Conservation (phyloP, 1,140 invertebrate species). For the Euglossa dilemma region DNA sequence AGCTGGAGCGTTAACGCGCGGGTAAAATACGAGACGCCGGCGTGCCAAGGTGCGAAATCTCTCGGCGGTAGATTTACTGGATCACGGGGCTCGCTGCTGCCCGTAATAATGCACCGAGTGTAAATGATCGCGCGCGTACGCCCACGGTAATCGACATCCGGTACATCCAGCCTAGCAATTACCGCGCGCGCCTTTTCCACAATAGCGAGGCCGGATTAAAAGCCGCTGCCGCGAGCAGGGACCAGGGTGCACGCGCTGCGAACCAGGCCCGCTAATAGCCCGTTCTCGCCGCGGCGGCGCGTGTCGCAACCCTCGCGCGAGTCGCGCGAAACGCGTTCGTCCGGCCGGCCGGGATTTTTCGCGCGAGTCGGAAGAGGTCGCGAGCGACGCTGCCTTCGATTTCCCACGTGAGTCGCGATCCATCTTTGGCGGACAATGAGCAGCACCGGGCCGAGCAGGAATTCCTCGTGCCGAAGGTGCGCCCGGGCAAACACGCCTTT, state of each 20-base stretch:
- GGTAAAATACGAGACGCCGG: slow-evolving; percentile 7
- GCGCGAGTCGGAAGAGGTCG: not conserved
- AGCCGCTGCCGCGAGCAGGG: not conserved
- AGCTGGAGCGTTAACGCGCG: not conserved
- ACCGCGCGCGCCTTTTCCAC: slow-evolving; percentile 18
- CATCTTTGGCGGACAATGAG: slow-evolving; percentile 51
- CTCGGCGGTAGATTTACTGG: slow-evolving; percentile 17
- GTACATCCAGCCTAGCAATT: slow-evolving; percentile 33
- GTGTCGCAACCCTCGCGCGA: not conserved
- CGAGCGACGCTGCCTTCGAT: slow-evolving; percentile 20
- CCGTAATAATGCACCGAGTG: slow-evolving; percentile 30
- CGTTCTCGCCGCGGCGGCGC: not conserved
- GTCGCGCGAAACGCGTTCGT: not conserved
- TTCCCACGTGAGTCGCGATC: slow-evolving; percentile 48
- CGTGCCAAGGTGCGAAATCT: slow-evolving; percentile 22
- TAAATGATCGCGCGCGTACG: slow-evolving; percentile 38
- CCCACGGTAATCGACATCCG: slow-evolving; percentile 52
- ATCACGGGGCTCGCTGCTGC: not conserved
- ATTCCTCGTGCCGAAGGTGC: slow-evolving; percentile 61
- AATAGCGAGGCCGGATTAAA: not conserved
- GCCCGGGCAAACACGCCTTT: slow-evolving; percentile 63
- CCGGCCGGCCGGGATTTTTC: not conserved
- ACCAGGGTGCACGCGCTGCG: not conserved
- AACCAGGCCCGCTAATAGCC: not conserved
- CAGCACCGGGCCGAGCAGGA: slow-evolving; percentile 42